A percentile compares a stretch with the other conserved stretches of the same genome.
phyloP scores from a whole-genome alignment of 2,113 vertebrate genomes.

The Xiphias gladius region DNA sequence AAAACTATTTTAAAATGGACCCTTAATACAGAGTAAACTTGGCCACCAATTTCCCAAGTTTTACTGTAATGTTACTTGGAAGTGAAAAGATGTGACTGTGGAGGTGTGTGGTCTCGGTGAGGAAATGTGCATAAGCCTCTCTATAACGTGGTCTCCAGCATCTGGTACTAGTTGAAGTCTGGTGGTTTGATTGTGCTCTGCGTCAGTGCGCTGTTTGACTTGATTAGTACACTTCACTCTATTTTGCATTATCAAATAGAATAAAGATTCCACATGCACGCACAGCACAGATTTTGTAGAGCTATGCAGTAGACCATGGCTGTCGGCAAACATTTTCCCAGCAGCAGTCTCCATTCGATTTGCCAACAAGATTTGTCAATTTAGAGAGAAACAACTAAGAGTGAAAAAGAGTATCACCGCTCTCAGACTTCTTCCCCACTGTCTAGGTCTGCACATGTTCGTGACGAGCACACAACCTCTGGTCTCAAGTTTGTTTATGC shows the following conservation, averaged over 20 bases:
- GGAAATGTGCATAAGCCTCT: conserved; percentile 58
- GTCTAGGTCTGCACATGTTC: background rate
- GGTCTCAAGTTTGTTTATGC: background rate
- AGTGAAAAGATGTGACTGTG: conserved; percentile 51
- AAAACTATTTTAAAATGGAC: conserved; percentile 20
- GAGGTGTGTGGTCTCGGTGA: conserved; percentile 68
- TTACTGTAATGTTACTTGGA: conserved; percentile 45
- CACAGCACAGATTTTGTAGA: background rate
- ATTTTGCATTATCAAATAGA: conserved; percentile 31
- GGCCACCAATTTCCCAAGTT: conserved; percentile 20
- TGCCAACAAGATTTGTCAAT: background rate
- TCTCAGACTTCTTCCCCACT: background rate
- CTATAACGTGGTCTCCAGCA: conserved; percentile 53
- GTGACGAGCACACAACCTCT: conserved; percentile 25
- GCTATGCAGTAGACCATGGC: background rate
- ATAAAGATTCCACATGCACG: conserved; percentile 10
- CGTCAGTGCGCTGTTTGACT: conserved; percentile 45
- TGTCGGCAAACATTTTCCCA: background rate
- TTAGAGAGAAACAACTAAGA: conserved; percentile 3
- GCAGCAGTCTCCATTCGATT: conserved; percentile 12
- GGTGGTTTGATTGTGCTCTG: conserved; percentile 63
- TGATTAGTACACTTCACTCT: conserved; percentile 49
- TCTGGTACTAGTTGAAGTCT: conserved; percentile 74
- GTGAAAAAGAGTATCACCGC: background rate
- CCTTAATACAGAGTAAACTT: conserved; percentile 28